Evolutionary conservation across 1,140 invertebrate genomes (phyloP), one percentile per base, ranked within the genome.

Genomic region (Platorchestia sp.): DNA sequence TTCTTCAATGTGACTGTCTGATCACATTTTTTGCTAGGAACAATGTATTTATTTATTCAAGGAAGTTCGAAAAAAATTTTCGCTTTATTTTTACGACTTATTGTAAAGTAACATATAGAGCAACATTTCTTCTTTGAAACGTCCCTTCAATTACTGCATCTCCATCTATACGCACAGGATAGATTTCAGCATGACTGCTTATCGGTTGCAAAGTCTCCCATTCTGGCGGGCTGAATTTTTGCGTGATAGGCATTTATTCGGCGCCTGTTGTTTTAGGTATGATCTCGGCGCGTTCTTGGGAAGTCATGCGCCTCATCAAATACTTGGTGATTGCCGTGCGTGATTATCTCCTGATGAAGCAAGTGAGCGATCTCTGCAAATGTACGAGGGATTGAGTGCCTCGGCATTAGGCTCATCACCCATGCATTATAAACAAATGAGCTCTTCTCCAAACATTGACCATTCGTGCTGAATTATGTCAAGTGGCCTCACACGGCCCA

Each of bases 301-400:
- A 93, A 93, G 91, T 93, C 91, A 93, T 45, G 91, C 91, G 91
- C 43, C 91, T 93, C 91, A 45, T 47, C 47, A 93, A 93, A 93
- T 47, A 93, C 7, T 47, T 93, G 40, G 7, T 45, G 91, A 93
- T 93, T 93, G 91, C 91, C 91, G 91, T 93, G 91, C 91, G 91
- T 93, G 91, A 93, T 93, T 93, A 93, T 93, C 91, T 93, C 45
- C 44, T 93, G 91, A 93, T 93, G 91, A 93, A 45, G 87, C 87
- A 89, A 89, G 43, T 93, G 91, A 93, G 91, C 40, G 91, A 45
- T 93, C 91, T 42, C 44, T 43, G 87, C 87, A 90, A 19, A 40
- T 44, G 45, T 45, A 19, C 45, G 45, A 45, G 45, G 45, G 91
- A n/a, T 93, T 40, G 43, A 44, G 43, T 47, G 40, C 87, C 41